Evolutionary conservation across 2,113 vertebrate species (phyloP).

Genomic region (Petaurus breviceps): DNA sequence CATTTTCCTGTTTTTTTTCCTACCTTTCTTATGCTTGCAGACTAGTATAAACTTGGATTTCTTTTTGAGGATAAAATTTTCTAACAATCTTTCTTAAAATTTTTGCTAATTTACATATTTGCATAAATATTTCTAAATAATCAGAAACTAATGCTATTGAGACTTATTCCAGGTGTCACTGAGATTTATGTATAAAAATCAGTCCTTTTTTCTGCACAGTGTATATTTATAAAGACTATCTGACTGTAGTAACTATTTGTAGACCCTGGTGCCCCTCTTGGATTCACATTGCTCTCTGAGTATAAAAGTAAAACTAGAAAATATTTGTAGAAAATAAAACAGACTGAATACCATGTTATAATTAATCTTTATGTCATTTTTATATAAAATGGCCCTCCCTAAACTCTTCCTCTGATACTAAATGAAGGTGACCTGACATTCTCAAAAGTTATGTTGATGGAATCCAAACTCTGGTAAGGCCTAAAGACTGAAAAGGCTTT

Average conservation of each 20-base stretch:
- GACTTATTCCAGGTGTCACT: background rate
- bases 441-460: background rate
- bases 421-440: background rate
- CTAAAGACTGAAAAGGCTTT: background rate
- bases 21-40: background rate
- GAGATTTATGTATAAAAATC: background rate
- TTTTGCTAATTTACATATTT: background rate
- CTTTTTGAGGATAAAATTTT: background rate
- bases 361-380: background rate
- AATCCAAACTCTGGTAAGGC: background rate
- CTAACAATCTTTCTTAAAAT: background rate
- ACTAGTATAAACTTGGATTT: background rate
- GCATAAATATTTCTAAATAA: background rate
- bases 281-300: background rate
- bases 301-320: background rate
- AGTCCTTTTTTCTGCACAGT: background rate
- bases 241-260: background rate
- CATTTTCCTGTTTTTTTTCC: background rate
- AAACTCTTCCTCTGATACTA: background rate
- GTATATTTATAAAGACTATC: background rate
- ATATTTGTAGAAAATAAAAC: background rate
- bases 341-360: background rate
- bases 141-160: background rate
- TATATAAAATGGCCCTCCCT: background rate
- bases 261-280: background rate